phyloP scores from a whole-genome alignment of 2,113 vertebrate genomes.

The Ageneiosus marmoratus region DNA sequence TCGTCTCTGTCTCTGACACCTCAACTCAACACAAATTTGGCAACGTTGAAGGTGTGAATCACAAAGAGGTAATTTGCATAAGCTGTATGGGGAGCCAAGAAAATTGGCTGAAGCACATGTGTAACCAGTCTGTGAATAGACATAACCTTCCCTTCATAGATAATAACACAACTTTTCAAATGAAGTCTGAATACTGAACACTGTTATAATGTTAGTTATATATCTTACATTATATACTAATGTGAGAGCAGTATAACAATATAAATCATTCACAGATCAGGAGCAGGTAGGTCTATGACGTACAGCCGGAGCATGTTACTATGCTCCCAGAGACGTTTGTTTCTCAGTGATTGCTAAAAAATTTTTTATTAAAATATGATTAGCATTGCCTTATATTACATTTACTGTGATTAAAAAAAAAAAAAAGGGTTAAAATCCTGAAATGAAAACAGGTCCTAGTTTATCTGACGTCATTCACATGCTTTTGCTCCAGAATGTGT shows the following conservation, averaged over 20 bases:
- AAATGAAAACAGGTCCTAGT: background rate
- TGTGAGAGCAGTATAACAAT: background rate
- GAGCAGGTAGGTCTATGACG: too few relatives aligned
- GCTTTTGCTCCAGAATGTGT: background rate
- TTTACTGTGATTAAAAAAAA: background rate
- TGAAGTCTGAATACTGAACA: too few relatives aligned
- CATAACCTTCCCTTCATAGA: background rate
- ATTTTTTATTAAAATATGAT: background rate
- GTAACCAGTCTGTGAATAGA: background rate
- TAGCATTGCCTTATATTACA: background rate
- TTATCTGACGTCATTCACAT: background rate
- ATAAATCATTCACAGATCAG: background rate
- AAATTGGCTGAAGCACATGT: background rate
- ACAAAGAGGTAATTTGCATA: background rate
- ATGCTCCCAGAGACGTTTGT: background rate
- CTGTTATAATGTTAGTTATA: background rate
- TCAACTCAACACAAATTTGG: background rate
- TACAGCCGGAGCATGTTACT: background rate
- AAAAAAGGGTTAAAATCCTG: background rate
- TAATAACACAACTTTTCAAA: background rate
- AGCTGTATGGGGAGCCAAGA: background rate
- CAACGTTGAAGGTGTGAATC: background rate
- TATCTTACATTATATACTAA: too few relatives aligned
- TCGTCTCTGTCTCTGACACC: too few relatives aligned
- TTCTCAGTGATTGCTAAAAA: background rate